phyloP scores from a whole-genome alignment of 1,140 invertebrate species.

The Nasonia longicornis region DNA sequence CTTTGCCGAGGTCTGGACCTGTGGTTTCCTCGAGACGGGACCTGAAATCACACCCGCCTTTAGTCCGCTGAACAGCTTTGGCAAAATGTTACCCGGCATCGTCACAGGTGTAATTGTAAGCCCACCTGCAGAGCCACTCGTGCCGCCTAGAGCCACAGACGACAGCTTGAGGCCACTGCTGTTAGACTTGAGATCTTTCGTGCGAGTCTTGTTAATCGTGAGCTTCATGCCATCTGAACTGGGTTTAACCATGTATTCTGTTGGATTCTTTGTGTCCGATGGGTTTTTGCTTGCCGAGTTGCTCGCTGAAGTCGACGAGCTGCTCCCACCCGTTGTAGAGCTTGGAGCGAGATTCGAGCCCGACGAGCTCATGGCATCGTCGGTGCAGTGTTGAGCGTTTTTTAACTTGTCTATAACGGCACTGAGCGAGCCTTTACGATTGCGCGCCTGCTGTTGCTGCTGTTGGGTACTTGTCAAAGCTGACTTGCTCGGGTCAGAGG shows the following conservation, averaged over 20 bases:
- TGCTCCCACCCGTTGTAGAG: slow-evolving; percentile 61
- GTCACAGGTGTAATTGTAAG: not conserved
- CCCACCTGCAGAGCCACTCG: slow-evolving; percentile 52
- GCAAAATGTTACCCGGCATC: slow-evolving; percentile 72
- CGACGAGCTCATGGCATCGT: slow-evolving; percentile 53
- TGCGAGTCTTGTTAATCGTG: slow-evolving; percentile 88
- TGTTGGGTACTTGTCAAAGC: slow-evolving; percentile 48
- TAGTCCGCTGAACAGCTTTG: slow-evolving; percentile 82
- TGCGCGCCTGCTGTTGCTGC: slow-evolving; percentile 72
- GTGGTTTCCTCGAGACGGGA: slow-evolving; percentile 83
- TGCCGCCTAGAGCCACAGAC: slow-evolving; percentile 44
- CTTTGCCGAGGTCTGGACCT: slow-evolving; percentile 66
- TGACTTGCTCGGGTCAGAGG: slow-evolving; percentile 70
- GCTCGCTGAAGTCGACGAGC: slow-evolving; percentile 44
- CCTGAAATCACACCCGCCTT: slow-evolving; percentile 87
- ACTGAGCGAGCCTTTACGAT: slow-evolving; percentile 83
- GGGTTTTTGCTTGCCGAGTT: slow-evolving; percentile 40
- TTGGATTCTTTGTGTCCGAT: slow-evolving; percentile 73
- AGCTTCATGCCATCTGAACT: slow-evolving; percentile 89
- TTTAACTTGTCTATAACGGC: slow-evolving; percentile 90
- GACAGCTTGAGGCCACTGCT: slow-evolving; percentile 62
- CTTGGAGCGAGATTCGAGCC: slow-evolving; percentile 53
- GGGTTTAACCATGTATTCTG: slow-evolving; percentile 86
- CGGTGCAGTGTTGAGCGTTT: slow-evolving; percentile 76
- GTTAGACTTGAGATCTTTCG: slow-evolving; percentile 74